A percentile compares a stretch with the other conserved stretches of the same genome.
phyloP scores from a whole-genome alignment of 2,113 vertebrate genomes.

The Vulpes ferrilata region DNA sequence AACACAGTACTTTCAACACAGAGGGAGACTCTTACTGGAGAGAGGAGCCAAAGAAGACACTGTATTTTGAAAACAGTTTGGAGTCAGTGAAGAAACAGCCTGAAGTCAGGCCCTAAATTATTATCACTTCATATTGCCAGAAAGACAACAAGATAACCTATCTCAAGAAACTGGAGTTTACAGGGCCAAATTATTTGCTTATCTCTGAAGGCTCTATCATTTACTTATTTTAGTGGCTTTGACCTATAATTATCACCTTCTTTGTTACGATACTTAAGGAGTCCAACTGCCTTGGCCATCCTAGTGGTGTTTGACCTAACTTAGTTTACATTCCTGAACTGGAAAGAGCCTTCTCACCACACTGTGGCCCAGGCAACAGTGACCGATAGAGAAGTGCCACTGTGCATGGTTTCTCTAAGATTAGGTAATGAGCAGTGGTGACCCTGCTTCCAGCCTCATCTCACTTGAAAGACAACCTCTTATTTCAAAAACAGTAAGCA shows the following conservation, averaged over 20 bases:
- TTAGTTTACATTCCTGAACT: slow-evolving; percentile 41
- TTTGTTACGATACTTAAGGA: slow-evolving; percentile 56
- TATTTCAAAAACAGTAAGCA: not conserved
- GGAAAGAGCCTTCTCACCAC: not conserved
- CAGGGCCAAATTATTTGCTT: slow-evolving; percentile 52
- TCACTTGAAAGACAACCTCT: not conserved
- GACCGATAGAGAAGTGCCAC: not conserved
- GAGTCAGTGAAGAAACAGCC: slow-evolving; percentile 41
- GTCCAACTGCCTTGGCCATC: not conserved
- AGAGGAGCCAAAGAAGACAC: not conserved
- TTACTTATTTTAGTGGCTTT: slow-evolving; percentile 42
- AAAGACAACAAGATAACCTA: slow-evolving; percentile 1
- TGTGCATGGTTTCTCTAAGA: not conserved
- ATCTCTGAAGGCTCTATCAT: slow-evolving; percentile 27
- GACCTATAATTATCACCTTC: slow-evolving; percentile 72
- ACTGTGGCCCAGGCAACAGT: not conserved
- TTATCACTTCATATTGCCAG: not conserved
- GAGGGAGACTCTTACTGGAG: not conserved
- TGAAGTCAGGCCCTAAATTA: not conserved
- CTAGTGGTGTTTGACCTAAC: not conserved
- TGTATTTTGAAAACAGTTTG: slow-evolving; percentile 34
- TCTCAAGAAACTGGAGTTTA: not conserved
- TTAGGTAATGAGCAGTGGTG: not conserved
- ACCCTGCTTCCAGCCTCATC: not conserved
- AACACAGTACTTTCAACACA: not conserved